Evolutionary conservation across 2,113 vertebrate genomes (phyloP).

Genomic region (Vulpes lagopus): DNA sequence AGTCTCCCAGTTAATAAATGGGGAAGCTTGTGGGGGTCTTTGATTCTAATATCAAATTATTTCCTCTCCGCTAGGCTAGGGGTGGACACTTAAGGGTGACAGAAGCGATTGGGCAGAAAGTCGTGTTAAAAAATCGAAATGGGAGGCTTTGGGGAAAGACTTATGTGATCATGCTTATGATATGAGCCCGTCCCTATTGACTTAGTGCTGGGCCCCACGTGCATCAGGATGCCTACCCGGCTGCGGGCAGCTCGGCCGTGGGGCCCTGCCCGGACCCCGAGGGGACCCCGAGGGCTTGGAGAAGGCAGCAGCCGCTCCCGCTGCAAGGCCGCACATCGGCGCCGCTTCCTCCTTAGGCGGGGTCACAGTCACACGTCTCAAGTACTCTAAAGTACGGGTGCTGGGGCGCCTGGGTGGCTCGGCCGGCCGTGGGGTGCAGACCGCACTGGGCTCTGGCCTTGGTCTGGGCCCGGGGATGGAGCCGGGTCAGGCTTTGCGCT

Average conservation of each 20-base stretch:
- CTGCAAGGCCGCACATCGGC: too few species aligned
- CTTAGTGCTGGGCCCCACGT: neutral
- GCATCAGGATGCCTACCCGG: too few species aligned
- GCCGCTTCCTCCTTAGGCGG: too few species aligned
- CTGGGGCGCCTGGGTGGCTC: neutral
- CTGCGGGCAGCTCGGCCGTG: too few species aligned
- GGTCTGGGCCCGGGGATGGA: neutral
- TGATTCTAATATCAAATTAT: neutral
- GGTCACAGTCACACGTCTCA: too few species aligned
- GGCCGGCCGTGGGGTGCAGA: neutral
- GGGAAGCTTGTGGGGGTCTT: neutral
- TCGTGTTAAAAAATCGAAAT: neutral
- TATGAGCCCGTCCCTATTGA: neutral
- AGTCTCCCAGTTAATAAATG: neutral
- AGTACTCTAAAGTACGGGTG: neutral
- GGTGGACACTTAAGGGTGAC: neutral
- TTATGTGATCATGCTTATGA: neutral
- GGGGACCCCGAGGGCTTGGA: neutral
- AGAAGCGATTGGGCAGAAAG: neutral
- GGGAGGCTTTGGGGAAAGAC: neutral
- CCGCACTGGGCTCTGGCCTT: neutral
- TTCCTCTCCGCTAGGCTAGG: neutral
- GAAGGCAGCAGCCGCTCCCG: neutral
- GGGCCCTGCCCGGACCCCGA: too few species aligned
- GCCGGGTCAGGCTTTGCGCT: neutral